Conservation (phyloP, 1,140 invertebrate species). For the Nephila pilipes region DNA sequence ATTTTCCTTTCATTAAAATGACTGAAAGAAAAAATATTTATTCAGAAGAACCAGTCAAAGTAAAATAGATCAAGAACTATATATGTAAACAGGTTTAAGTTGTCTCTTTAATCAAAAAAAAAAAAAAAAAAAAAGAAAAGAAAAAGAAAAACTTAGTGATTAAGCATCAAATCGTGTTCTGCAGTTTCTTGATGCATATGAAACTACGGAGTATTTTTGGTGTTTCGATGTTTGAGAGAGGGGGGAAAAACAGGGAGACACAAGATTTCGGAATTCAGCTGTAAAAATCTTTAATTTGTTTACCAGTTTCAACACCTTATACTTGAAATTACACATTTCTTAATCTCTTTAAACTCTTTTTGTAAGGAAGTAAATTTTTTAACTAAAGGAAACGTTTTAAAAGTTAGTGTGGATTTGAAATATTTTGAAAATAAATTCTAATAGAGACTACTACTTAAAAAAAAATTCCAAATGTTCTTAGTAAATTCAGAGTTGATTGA, state of each 20-base stretch:
- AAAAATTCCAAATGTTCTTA: too few species aligned
- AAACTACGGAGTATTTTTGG: not conserved
- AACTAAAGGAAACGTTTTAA: not conserved
- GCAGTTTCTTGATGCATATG: not conserved
- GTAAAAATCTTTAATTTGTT: not conserved
- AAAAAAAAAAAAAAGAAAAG: too few species aligned
- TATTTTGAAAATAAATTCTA: not conserved
- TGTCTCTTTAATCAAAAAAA: not conserved
- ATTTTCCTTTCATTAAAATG: not conserved
- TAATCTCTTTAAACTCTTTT: not conserved
- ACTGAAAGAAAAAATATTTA: not conserved
- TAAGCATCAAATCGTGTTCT: not conserved
- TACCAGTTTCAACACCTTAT: not conserved
- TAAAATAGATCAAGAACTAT: not conserved
- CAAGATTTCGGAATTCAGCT: not conserved
- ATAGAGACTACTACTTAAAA: too few species aligned
- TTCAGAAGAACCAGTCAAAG: not conserved
- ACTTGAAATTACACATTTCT: not conserved
- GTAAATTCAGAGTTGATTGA: too few species aligned
- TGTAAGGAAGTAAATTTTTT: not conserved
- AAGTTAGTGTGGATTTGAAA: not conserved
- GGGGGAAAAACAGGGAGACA: not conserved
- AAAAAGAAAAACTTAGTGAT: too few species aligned
- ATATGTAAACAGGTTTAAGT: not conserved
- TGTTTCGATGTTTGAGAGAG: too few species aligned